Evolutionary conservation across 2,797 vertebrate species (phyloP).

Genomic region (Anguilla obscura): DNA sequence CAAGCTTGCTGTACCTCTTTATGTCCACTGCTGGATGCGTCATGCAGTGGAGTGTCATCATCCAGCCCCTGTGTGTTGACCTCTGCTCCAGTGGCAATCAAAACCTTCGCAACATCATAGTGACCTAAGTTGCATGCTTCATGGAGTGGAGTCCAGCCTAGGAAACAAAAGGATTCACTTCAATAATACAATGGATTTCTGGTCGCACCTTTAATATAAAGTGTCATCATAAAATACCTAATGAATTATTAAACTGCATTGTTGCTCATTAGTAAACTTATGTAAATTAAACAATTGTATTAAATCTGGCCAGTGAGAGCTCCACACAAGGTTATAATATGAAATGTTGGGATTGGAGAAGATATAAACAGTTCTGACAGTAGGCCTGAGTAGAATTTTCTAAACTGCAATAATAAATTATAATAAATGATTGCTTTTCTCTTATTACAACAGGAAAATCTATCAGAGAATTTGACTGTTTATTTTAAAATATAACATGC

Average conservation of each 20-base stretch:
- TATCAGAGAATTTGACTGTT: neutral
- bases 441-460: neutral
- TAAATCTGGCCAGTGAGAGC: too few relatives aligned
- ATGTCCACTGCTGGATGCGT: constrained; percentile 96
- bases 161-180: constrained; percentile 24
- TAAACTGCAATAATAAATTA: neutral
- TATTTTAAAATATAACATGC: neutral
- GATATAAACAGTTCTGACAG: too few relatives aligned
- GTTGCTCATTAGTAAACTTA: neutral
- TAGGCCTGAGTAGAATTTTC: neutral
- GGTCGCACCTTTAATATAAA: neutral
- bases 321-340: too few relatives aligned
- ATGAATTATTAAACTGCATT: neutral
- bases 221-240: neutral
- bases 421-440: neutral
- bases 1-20: constrained; percentile 78
- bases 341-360: too few relatives aligned
- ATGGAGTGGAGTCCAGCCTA: constrained; percentile 97
- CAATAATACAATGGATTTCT: neutral
- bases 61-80: constrained; percentile 98
- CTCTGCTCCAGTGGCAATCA: constrained; percentile 94
- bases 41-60: constrained; percentile 95
- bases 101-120: constrained; percentile 94
- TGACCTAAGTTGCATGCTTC: constrained; percentile 98
- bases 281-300: too few relatives aligned